phyloP scores from a whole-genome alignment of 1,140 invertebrate species.

The Acromyrmex heyeri region DNA sequence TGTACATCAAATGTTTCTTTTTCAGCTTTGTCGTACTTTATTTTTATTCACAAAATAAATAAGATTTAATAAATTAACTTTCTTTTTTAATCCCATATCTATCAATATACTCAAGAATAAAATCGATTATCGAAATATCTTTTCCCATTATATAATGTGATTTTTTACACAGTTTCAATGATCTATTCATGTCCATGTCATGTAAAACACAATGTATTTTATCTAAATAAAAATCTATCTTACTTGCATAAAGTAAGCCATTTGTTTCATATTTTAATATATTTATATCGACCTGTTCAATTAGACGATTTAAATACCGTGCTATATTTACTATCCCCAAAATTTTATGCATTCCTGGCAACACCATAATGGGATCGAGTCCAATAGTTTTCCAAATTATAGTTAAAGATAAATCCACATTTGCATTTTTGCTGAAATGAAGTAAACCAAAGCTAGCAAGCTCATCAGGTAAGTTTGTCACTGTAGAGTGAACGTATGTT shows the following conservation, averaged over 20 bases:
- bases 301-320: conserved; percentile 86
- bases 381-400: conserved; percentile 87
- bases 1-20: neutral
- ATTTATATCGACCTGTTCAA: conserved; percentile 79
- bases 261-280: conserved; percentile 84
- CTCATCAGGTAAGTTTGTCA: conserved; percentile 67
- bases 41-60: conserved; percentile 33
- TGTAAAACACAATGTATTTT: conserved; percentile 78
- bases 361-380: conserved; percentile 83
- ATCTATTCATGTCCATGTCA: conserved; percentile 34
- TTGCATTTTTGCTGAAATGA: conserved; percentile 58
- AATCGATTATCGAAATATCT: conserved; percentile 80
- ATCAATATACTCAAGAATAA: conserved; percentile 73
- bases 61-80: conserved; percentile 25
- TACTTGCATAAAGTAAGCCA: conserved; percentile 80
- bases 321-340: conserved; percentile 87
- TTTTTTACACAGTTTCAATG: conserved; percentile 36
- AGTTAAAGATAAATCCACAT: conserved; percentile 77
- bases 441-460: conserved; percentile 75
- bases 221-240: conserved; percentile 87
- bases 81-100: conserved; percentile 44
- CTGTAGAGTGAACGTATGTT: conserved; percentile 85
- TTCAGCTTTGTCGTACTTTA: neutral
- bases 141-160: conserved; percentile 76
- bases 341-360: conserved; percentile 82